A percentile compares a stretch with the other conserved stretches of the same genome.
phyloP scores from a whole-genome alignment of 2,113 vertebrate genomes.

The Vireo altiloquus region DNA sequence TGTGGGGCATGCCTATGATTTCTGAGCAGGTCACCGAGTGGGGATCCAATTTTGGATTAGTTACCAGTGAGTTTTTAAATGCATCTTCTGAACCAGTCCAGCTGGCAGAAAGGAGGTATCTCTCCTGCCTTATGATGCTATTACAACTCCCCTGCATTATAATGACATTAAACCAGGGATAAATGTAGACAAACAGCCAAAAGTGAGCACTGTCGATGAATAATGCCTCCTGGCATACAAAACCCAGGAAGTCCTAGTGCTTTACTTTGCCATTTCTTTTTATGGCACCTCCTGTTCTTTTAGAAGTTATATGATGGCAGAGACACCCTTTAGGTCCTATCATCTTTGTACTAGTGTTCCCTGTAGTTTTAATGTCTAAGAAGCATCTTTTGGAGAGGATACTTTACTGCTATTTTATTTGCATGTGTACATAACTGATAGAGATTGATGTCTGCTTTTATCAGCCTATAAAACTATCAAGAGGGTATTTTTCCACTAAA shows the following conservation, averaged over 20 bases:
- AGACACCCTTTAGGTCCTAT: background rate
- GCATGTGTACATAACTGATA: background rate
- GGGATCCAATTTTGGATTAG: background rate
- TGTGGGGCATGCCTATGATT: background rate
- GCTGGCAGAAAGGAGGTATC: background rate
- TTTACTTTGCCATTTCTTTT: conserved; percentile 17
- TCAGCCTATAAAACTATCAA: background rate
- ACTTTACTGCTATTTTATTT: background rate
- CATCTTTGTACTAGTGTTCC: background rate
- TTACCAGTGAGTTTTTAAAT: background rate
- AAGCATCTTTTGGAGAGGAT: background rate
- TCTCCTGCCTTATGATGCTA: background rate
- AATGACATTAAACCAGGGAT: background rate
- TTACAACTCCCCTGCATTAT: background rate
- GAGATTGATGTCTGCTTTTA: background rate
- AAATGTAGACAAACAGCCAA: background rate
- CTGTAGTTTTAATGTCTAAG: background rate
- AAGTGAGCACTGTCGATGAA: background rate
- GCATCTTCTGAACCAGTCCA: background rate
- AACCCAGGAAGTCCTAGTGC: background rate
- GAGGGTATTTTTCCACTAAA: background rate
- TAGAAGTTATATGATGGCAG: background rate
- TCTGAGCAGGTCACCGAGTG: background rate
- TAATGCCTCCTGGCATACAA: background rate
- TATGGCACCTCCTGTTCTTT: background rate